Percentiles rank a stretch among this genome's conserved stretches.
These are phyloP conservation scores for Leptothorax acervorum DNA, from an alignment of 2,888 invertebrate genomes.

Conservation along the genomic window DNA sequence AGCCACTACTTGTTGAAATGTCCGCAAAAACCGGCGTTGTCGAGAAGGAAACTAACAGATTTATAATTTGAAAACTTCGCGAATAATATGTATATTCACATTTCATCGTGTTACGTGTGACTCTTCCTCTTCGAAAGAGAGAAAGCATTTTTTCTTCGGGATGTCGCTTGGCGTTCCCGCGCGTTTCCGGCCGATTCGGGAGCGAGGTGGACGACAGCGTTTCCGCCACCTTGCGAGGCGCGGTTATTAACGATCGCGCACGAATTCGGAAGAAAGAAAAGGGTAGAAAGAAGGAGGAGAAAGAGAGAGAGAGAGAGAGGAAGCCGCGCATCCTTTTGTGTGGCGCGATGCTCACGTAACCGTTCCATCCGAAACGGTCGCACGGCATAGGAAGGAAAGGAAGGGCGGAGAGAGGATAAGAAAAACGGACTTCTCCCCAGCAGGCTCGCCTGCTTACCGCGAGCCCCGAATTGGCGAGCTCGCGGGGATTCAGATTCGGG, in stretches of 20 bases:
- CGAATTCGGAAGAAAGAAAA: slow-evolving; percentile 47
- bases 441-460: slow-evolving; percentile 30
- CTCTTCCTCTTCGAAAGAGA: neutral
- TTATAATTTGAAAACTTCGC: neutral
- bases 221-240: slow-evolving; percentile 20
- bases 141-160: slow-evolving; percentile 1
- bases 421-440: slow-evolving; percentile 54
- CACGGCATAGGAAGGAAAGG: slow-evolving; percentile 41
- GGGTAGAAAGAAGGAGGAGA: neutral
- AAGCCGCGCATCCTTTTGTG: slow-evolving; percentile 53
- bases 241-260: slow-evolving; percentile 48
- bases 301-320: slow-evolving; percentile 34
- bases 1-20: neutral
- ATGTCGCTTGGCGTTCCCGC: slow-evolving; percentile 1
- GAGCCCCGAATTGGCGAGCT: slow-evolving; percentile 57
- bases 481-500: slow-evolving; percentile 61
- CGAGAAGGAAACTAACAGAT: neutral
- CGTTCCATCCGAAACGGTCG: slow-evolving; percentile 64
- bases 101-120: neutral
- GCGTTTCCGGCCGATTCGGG: slow-evolving; percentile 31
- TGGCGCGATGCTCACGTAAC: slow-evolving; percentile 56
- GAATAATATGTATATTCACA: neutral
- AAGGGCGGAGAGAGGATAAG: neutral
- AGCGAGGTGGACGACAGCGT: slow-evolving; percentile 4
- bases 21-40: neutral